Base-by-base conservation (phyloP, 2,888 invertebrate genomes). In the Cetonia aurata region DNA sequence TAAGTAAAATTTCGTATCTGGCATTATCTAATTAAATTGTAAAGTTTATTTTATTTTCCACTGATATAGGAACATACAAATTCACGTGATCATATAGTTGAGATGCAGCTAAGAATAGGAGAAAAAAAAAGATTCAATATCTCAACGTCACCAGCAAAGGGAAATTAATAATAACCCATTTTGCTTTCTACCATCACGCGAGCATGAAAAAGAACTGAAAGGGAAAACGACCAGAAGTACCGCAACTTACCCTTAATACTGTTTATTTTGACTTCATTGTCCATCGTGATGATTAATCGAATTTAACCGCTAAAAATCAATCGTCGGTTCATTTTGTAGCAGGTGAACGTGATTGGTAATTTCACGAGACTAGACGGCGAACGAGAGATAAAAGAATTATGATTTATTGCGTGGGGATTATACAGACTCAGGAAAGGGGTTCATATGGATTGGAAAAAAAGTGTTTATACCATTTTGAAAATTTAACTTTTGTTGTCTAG, bases 111-210 rank as follows among this genome's bases (percentile, higher is more conserved):
- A 25, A 25, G 3, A 25, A 25, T 25, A 25, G 4, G 25, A 25
- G 25, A 25, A 48, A 48, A 48, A 48, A 17, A n/a, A 6, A 13
- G 48, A 48, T 48, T 48, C 48, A 48, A 48, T 48, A 48, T 48
- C 12, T 48, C 48, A 48, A 17, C 48, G 48, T 48, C 15, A 48
- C 48, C 3, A 48, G 17, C 48, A 48, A n/a, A 48, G 17, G 12
- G 8, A 48, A 48, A 48, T 48, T 48, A 48, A n/a, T 48, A 48
- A 48, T 17, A 48, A 15, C 17, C 12, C 48, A 4, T 17, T 17
- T 13, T n/a, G 13, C 15, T 13, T 48, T 13, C 12, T n/a, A 10
- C 10, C 12, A 3, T 1, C 1, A 48, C 48, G 48, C 48, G 6
- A 13, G 3, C 15, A n/a, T 15, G 48, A n/a, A 48, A 17, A 12